Conservation (phyloP, 35 echinoderm and acorn worm genomes). For the Amphiura filiformis region DNA sequence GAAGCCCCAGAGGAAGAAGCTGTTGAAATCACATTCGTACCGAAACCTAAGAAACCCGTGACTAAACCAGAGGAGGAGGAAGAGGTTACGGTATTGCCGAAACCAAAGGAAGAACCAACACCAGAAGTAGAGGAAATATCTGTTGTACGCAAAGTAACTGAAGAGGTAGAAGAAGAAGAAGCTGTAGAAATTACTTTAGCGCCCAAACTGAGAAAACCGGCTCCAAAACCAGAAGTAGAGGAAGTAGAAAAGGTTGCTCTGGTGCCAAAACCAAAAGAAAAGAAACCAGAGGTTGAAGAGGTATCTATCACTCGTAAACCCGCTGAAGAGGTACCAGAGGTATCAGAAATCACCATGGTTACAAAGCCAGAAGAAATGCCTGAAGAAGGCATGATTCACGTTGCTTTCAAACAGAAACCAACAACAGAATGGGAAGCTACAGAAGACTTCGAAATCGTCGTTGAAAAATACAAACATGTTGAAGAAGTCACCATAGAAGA, state of each 20-base stretch:
- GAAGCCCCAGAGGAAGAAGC: neutral
- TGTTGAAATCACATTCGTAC: neutral
- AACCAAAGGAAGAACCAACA: constrained; percentile 6
- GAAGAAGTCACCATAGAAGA: neutral
- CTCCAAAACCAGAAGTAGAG: no score
- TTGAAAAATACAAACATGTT: neutral
- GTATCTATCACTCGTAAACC: neutral
- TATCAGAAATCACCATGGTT: neutral
- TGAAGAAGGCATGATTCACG: no score
- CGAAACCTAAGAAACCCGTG: neutral
- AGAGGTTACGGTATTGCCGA: neutral
- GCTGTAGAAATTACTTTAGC: neutral
- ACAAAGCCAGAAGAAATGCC: neutral
- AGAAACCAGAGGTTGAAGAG: no score
- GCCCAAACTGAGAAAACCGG: no score
- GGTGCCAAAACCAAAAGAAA: no score
- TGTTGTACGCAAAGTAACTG: no score
- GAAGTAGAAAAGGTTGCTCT: no score
- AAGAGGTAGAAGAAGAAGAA: no score
- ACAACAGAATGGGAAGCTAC: neutral
- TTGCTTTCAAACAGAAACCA: neutral
- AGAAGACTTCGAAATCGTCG: neutral
- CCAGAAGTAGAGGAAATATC: neutral
- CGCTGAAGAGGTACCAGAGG: no score
- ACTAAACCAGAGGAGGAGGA: neutral